A percentile compares a stretch with the other conserved stretches of the same genome.
Evolutionary conservation across 1,140 invertebrate species (phyloP).

Genomic region (Cotesia chilonis): DNA sequence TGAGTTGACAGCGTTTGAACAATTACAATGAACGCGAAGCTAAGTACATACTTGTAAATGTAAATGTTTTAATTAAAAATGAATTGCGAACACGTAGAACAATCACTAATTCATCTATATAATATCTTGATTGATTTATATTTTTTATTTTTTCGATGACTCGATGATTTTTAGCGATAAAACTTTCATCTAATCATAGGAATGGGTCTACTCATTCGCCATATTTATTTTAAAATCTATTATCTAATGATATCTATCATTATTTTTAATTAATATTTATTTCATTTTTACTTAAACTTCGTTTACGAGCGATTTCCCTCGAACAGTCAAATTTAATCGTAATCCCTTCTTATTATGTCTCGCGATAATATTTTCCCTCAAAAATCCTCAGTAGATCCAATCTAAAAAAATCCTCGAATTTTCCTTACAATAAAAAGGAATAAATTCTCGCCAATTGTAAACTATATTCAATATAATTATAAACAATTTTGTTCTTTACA

Average conservation of each 20-base stretch:
- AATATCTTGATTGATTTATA: neutral
- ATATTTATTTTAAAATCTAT: conserved; percentile 28
- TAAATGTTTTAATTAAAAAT: conserved; percentile 16
- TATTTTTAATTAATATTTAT: conserved; percentile 9
- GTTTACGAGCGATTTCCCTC: conserved; percentile 27
- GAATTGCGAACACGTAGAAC: conserved; percentile 22
- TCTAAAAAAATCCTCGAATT: too few relatives aligned
- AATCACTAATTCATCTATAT: conserved; percentile 18
- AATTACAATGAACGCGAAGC: conserved; percentile 30
- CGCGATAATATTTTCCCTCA: neutral
- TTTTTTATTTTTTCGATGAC: conserved; percentile 23
- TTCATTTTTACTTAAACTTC: conserved; percentile 30
- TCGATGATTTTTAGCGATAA: conserved; percentile 33
- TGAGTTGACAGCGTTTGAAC: conserved; percentile 21
- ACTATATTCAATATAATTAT: conserved; percentile 44
- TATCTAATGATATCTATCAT: conserved; percentile 38
- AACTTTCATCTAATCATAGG: conserved; percentile 20
- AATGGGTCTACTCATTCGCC: conserved; percentile 16
- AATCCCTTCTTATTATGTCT: neutral
- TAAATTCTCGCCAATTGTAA: conserved; percentile 30
- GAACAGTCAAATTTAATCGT: neutral
- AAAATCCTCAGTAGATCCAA: too few relatives aligned
- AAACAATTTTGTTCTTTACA: conserved; percentile 58
- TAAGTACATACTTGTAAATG: conserved; percentile 25
- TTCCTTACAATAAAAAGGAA: neutral